Evolutionary conservation across 2,113 vertebrate species (phyloP), one percentile per base, ranked within the genome.

Genomic region (Cnemophilus loriae): DNA sequence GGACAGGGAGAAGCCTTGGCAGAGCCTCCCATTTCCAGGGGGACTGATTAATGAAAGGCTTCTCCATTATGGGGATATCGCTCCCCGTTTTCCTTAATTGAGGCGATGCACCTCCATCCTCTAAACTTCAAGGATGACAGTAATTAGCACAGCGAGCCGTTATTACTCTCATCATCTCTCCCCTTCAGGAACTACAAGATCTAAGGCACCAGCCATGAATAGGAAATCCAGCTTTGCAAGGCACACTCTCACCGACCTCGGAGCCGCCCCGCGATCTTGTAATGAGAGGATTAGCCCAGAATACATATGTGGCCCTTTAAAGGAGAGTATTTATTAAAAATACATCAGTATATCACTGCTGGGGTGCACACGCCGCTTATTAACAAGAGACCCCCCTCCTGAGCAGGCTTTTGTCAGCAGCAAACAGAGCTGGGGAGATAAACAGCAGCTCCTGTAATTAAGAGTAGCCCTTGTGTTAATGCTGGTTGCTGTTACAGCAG

Each of bases 61-160:
- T 42, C 63, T 23, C 93, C 2, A 47, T 84, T 78, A 90, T 28
- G 7, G 42, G 82, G 60, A 94, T 89, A 84, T 26, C 1, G 4
- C 60, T 78, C 50, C n/a, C 79, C 53, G 1, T 76, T 96, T 95
- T 73, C 39, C 89, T 33, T 93, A 93, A 85, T 89, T 76, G 94
- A 88, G 64, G 74, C 16, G 8, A 37, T n/a, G 87, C 56, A 57
- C 88, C 81, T 94, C 93, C 95, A 37, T 80, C 81, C 89, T 96
- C 93, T 50, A 52, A 94, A 94, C 90, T 96, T 97, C 83, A 85
- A 94, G 93, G 53, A 41, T 77, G 94, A 42, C 94, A 78, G 69
- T 94, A 96, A 97, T 96, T 96, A 95, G 90, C 91, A 20, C 91
- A 95, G 85, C 69, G 13, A 84, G 81, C 33, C 77, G 78, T 96